Evolutionary conservation across 2,888 invertebrate species (phyloP), one percentile per base, ranked within the genome.

Genomic region (Synanthedon tipuliformis): DNA sequence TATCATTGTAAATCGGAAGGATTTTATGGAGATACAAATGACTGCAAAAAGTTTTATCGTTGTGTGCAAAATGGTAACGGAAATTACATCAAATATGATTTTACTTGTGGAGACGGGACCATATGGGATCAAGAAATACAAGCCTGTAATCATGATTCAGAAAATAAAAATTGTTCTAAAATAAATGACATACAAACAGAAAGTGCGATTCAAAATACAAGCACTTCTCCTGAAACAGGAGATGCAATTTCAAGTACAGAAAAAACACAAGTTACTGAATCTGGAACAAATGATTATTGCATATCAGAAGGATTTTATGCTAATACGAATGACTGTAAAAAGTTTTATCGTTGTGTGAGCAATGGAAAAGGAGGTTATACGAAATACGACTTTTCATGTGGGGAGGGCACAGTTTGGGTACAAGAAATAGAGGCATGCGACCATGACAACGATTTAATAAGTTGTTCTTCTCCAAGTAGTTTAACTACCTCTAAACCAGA

Each of bases 1-100:
- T 92, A 65, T 51, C n/a, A 11, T 2, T 50, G 50, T 72, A 77
- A 75, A 78, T 60, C 92, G 91, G 92, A 71, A 73, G 94, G 94
- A 55, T 94, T 92, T 73, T 89, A 91, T 70, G 89, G 90, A 23
- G 89, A 94, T 75, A 82, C 89, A 16, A 79, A 84, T 53, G 89
- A 94, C 68, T 94, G 94, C 63, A 90, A 85, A 52, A 92, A 92
- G 67, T 94, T 94, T 79, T 92, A 93, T 69, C 88, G 94, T 55
- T 94, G 94, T 68, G 90, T 90, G 0, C 71, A 75, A 51, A 81
- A 86, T 54, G 89, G 81, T 1, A 74, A 81, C 15, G 81, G 81
- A 34, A 81, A 79, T 16, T 88, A 73, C 54, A 86, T 75, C 1
- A 89, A 87, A 63, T 89, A 89, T 62, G 90, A 91, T 51, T 92